These are phyloP conservation scores for Oreohelix idahoensis DNA, from an alignment of 1,140 invertebrate genomes.

Conservation along the genomic window DNA sequence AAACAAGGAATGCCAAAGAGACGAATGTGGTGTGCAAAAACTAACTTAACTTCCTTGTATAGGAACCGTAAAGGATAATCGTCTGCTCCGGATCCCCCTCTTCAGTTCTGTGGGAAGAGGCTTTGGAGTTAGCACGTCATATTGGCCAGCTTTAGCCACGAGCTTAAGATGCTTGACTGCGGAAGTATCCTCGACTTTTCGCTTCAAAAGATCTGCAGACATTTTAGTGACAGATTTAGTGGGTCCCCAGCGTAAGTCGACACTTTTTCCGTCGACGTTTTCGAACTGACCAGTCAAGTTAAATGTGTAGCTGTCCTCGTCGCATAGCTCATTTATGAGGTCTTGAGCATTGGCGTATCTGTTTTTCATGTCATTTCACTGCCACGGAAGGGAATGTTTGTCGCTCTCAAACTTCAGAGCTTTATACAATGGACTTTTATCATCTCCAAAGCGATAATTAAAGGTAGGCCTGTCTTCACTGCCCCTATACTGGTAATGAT, in stretches of 20 bases:
- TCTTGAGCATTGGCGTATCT: background rate
- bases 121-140: too few relatives aligned
- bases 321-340: background rate
- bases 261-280: background rate
- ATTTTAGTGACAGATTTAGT: too few relatives aligned
- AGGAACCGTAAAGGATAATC: too few relatives aligned
- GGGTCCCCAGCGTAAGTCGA: background rate
- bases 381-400: background rate
- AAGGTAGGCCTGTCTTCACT: slow-evolving; percentile 2
- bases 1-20: too few relatives aligned
- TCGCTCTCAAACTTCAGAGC: background rate
- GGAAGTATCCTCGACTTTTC: too few relatives aligned
- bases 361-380: slow-evolving; percentile 7
- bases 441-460: slow-evolving; percentile 4
- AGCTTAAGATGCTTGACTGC: too few relatives aligned
- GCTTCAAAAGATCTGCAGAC: too few relatives aligned
- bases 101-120: too few relatives aligned
- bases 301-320: background rate
- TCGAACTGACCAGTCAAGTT: background rate
- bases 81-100: too few relatives aligned
- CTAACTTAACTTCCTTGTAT: too few relatives aligned
- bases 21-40: too few relatives aligned
- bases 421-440: background rate
- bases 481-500: slow-evolving; percentile 14
- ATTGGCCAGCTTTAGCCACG: too few relatives aligned